Evolutionary conservation across 2,797 vertebrate genomes (phyloP), one percentile per base, ranked within the genome.

Genomic region (Sebastes wilsoni): DNA sequence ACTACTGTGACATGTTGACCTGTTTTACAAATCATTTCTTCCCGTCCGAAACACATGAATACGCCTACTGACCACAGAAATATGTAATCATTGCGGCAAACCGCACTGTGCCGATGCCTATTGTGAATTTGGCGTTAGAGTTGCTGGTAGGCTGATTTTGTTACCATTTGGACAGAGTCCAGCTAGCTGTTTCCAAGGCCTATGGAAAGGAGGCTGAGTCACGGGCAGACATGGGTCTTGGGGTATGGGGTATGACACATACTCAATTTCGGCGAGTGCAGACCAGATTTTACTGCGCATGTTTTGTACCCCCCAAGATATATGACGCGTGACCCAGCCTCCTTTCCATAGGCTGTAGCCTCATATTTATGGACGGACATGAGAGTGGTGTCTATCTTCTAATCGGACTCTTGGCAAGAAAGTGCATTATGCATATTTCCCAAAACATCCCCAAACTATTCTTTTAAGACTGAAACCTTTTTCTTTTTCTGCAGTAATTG

Each of bases 31-130:
- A 46, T 46, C 18, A 46, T 46, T 18, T 46, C 42, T 18, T 46
- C 42, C 42, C 16, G 3, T 18, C 42, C 3, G 42, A 46, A 46
- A 18, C 42, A 46, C 42, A 8, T 4, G 42, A 46, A 46, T 46
- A 46, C 42, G 7, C 42, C 42, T 4, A 7, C 42, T 46, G 38
- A 42, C 42, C 16, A 46, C 42, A 46, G 16, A 46, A 4, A 2
- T 0, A 46, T 20, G 0, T 18, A 18, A 46, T 46, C 0, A 46
- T 46, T 46, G 16, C 16, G 16, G 16, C 42, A 18, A 46, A 18
- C 16, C 16, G 16, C 42, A 46, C 7, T 46, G 16, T 46, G 42
- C 1, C 42, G 42, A 46, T 46, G 14, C 38, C 14, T 42, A 18
- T 46, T 46, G 42, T 46, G 42, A 46, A 46, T 46, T 46, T 4